Base-by-base conservation (phyloP, 2,113 vertebrate species). In the Cephalopholis sonnerati region DNA sequence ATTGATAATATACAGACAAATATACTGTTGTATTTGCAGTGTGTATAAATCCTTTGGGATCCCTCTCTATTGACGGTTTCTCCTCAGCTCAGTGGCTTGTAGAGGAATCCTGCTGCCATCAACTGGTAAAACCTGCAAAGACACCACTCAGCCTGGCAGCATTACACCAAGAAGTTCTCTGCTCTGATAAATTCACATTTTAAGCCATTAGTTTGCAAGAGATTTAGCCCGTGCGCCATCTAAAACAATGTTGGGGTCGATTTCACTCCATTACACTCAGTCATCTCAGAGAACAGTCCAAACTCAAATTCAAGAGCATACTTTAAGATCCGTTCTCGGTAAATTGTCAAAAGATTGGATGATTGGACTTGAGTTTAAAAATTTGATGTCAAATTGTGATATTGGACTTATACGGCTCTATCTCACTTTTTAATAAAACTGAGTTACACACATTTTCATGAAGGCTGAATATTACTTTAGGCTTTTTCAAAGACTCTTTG, bases 71-170 rank as follows among this genome's bases (percentile, higher is more conserved):
- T 70, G n/a, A 36, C 2, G 2, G 44, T 15, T 25, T 54, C 36
- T 48, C 69, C 29, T 59, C 29, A 74, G 55, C 36, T 64, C 51
- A 70, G 53, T 6, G 15, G 55, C 44, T 59, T 76, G 17, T 24
- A 22, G 54, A 91, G 80, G 79, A 85, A 58, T 81, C 86, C 62
- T 93, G 85, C 89, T 90, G 89, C 89, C 92, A 90, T 85, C 90
- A 86, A 0, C 85, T 90, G 92, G 87, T 77, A 36, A 83, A 80
- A 74, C 17, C 71, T 86, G 73, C 25, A 67, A 79, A 83, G 66
- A 74, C 88, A 81, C 51, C 44, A 27, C 22, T 64, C 54, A 77
- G 57, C 69, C 46, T 16, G 12, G 36, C 3, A 10, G 4, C 24
- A 32, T 82, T 53, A 67, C 68, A 76, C 46, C 24, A 50, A 74